A percentile compares a stretch with the other conserved stretches of the same genome.
phyloP scores from a whole-genome alignment of 2,113 vertebrate species.

The Cynopterus brachyotis region DNA sequence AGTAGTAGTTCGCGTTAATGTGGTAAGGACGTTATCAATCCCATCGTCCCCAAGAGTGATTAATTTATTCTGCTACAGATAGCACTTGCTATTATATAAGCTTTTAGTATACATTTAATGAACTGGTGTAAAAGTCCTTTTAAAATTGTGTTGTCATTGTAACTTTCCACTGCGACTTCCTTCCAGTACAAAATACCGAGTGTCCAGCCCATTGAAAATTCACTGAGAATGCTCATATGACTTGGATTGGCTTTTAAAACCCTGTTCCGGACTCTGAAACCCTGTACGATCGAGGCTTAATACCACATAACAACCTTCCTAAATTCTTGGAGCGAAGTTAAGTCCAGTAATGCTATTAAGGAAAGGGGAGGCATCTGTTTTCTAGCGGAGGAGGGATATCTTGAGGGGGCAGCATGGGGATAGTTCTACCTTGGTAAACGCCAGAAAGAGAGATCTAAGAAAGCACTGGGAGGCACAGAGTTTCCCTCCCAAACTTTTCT shows the following conservation, averaged over 20 bases:
- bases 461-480: background rate
- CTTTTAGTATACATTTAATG: background rate
- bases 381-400: rapidly evolving
- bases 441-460: background rate
- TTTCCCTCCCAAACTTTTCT: background rate
- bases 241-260: background rate
- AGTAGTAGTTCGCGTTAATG: background rate
- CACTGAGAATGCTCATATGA: background rate
- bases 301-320: background rate
- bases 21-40: background rate
- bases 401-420: rapidly evolving
- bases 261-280: background rate
- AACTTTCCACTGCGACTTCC: background rate
- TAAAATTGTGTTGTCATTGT: background rate
- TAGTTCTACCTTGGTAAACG: background rate
- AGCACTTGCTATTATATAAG: background rate
- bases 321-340: background rate
- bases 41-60: background rate
- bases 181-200: background rate
- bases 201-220: background rate
- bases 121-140: background rate
- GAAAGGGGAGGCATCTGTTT: background rate
- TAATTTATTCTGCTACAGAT: background rate
- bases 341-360: background rate
- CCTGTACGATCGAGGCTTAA: background rate